These are phyloP conservation scores for Nettapus auritus DNA, from an alignment of 2,113 vertebrate genomes.

Conservation along the genomic window DNA sequence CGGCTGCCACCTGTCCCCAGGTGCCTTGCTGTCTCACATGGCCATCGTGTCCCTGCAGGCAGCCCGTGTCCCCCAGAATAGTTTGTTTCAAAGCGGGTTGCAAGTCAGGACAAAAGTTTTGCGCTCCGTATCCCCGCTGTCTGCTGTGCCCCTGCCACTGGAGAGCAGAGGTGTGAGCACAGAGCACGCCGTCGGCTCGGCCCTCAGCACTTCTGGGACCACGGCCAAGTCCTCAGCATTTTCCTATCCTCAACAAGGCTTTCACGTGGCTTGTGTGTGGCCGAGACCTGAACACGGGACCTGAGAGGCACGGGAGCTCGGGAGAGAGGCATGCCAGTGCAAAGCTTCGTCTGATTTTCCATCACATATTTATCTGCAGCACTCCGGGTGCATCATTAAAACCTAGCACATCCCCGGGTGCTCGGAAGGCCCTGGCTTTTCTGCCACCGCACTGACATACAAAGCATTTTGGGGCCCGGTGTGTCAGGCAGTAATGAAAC, in stretches of 20 bases:
- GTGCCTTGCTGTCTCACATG: background rate
- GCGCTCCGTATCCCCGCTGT: accelerated
- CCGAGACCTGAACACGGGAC: accelerated
- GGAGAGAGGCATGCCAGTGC: background rate
- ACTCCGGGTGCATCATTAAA: background rate
- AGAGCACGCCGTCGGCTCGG: background rate
- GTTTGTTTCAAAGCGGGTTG: background rate
- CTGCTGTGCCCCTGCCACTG: accelerated
- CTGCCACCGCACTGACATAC: background rate
- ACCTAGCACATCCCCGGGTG: accelerated
- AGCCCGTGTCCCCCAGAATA: background rate
- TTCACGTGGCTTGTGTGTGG: accelerated
- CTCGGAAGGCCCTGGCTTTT: background rate
- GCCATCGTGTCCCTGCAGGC: background rate
- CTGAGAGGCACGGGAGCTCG: accelerated
- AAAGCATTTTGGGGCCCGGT: background rate
- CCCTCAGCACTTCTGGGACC: background rate
- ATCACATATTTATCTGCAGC: background rate
- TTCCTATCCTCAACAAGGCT: background rate
- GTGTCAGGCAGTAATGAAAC: slow-evolving; percentile 52
- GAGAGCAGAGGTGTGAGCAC: background rate
- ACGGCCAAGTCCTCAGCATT: accelerated
- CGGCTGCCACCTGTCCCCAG: background rate
- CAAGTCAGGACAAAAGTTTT: background rate
- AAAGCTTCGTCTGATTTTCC: background rate